phyloP scores from a whole-genome alignment of 2,797 vertebrate species.

The Sitta carolinensis region DNA sequence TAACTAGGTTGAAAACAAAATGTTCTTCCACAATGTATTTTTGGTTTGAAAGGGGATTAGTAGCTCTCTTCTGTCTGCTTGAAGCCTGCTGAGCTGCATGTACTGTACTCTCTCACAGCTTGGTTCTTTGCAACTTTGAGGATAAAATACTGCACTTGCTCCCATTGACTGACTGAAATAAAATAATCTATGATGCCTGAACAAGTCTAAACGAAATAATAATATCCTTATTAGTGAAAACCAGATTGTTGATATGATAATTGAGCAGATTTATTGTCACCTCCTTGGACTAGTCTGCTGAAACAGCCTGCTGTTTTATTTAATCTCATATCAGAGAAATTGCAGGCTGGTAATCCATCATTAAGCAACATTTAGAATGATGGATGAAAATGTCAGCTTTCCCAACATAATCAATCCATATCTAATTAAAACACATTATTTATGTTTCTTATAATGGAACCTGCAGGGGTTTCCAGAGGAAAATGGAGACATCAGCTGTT shows the following conservation, averaged over 20 bases:
- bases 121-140: conserved; percentile 71
- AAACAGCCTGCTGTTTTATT: conserved; percentile 94
- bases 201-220: conserved; percentile 98
- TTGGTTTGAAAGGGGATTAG: conserved; percentile 25
- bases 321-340: conserved; percentile 95
- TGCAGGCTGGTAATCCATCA: conserved; percentile 94
- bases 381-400: conserved; percentile 91
- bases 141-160: conserved; percentile 86
- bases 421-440: conserved; percentile 97
- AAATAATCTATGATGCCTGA: conserved; percentile 97
- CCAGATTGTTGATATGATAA: conserved; percentile 90
- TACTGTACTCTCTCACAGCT: conserved; percentile 71
- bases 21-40: conserved; percentile 14
- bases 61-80: conserved; percentile 18
- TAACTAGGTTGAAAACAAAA: conserved; percentile 69
- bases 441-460: conserved; percentile 92
- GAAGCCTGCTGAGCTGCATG: conserved; percentile 40
- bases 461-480: conserved; percentile 79
- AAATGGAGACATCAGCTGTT: conserved; percentile 88
- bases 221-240: conserved; percentile 97
- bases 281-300: conserved; percentile 84
- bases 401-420: conserved; percentile 95
- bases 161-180: conserved; percentile 91
- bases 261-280: conserved; percentile 95
- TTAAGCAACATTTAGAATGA: conserved; percentile 97